These are phyloP conservation scores for Melanophora roralis DNA, from an alignment of 2,888 invertebrate genomes.

Conservation along the genomic window DNA sequence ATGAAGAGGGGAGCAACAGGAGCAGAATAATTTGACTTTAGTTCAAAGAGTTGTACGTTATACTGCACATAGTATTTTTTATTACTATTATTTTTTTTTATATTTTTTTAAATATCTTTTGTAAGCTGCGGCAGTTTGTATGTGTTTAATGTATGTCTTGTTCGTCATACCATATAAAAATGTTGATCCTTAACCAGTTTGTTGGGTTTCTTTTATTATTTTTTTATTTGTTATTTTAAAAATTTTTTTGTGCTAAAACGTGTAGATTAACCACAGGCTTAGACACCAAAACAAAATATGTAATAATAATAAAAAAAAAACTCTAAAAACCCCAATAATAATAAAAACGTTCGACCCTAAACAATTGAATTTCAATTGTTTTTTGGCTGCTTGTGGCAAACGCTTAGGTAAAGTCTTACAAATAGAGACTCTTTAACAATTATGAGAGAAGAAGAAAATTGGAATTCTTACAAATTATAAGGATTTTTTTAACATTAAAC, in stretches of 20 bases:
- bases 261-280: conserved; percentile 32
- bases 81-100: neutral
- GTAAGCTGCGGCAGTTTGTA: conserved; percentile 36
- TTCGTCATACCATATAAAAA: conserved; percentile 50
- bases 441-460: conserved; percentile 29
- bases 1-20: neutral
- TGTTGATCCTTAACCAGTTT: conserved; percentile 61
- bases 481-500: neutral
- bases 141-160: conserved; percentile 32
- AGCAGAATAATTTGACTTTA: conserved; percentile 29
- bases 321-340: conserved; percentile 36
- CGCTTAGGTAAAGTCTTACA: neutral
- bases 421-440: neutral
- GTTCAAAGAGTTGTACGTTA: conserved; percentile 44
- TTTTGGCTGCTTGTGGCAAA: neutral
- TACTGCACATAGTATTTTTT: conserved; percentile 4
- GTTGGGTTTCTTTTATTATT: conserved; percentile 30
- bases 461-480: neutral
- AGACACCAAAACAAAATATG: conserved; percentile 13
- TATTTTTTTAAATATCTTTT: neutral
- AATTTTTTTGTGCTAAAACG: conserved; percentile 9
- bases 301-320: conserved; percentile 27
- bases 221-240: conserved; percentile 35
- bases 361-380: conserved; percentile 58
- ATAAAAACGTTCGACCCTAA: conserved; percentile 58